A percentile compares a stretch with the other conserved stretches of the same genome.
phyloP scores from a whole-genome alignment of 2,113 vertebrate species.

The Petaurus breviceps region DNA sequence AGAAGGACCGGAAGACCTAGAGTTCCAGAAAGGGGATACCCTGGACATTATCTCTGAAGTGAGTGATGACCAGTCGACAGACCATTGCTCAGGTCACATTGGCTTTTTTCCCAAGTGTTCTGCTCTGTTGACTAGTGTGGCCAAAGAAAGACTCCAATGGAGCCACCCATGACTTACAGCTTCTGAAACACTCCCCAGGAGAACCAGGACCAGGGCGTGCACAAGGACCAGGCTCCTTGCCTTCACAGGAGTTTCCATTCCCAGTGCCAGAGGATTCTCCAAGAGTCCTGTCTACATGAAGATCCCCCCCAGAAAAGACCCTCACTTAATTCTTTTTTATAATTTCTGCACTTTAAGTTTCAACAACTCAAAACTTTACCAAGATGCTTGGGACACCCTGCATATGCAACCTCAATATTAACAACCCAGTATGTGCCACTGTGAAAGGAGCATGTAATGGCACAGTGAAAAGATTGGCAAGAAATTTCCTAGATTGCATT shows the following conservation, averaged over 20 bases:
- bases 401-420: no score
- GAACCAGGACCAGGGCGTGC: background rate
- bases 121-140: background rate
- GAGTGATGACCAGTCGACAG: constrained; percentile 93
- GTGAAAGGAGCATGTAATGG: no score
- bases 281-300: background rate
- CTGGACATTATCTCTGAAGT: constrained; percentile 93
- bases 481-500: no score
- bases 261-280: background rate
- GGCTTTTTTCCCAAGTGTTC: constrained; percentile 94
- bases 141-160: background rate
- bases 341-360: no score
- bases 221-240: background rate
- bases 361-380: no score
- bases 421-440: background rate
- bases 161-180: rapidly evolving
- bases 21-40: constrained; percentile 89
- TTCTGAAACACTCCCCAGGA: background rate
- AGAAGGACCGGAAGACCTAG: constrained; percentile 90
- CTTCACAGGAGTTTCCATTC: background rate
- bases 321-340: no score
- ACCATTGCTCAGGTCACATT: constrained; percentile 84
- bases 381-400: no score
- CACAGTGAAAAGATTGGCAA: no score
- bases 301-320: background rate